Percentiles rank a stretch among this genome's conserved stretches.
phyloP scores from a whole-genome alignment of 2,797 vertebrate species.

The Hozukius guyotensis region DNA sequence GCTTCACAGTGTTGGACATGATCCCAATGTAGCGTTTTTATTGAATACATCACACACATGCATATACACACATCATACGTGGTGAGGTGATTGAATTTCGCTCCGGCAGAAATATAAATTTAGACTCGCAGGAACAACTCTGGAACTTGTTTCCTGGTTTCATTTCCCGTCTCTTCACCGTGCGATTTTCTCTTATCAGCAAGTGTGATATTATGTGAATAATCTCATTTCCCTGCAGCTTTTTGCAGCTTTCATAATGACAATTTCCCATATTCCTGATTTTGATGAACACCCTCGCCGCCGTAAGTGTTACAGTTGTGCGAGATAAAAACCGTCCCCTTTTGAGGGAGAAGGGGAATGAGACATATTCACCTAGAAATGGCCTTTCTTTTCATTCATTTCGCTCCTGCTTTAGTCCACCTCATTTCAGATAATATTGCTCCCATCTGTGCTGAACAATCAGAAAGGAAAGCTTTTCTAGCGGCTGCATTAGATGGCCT shows the following conservation, averaged over 20 bases:
- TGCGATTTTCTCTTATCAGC: slow-evolving; percentile 63
- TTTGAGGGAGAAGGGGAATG: slow-evolving; percentile 34
- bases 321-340: slow-evolving; percentile 33
- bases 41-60: neutral
- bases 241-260: slow-evolving; percentile 60
- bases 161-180: slow-evolving; percentile 65
- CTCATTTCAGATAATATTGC: slow-evolving; percentile 69
- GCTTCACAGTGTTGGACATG: slow-evolving; percentile 8
- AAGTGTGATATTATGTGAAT: slow-evolving; percentile 58
- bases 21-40: neutral
- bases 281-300: slow-evolving; percentile 49
- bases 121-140: slow-evolving; percentile 54
- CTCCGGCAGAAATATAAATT: slow-evolving; percentile 53
- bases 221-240: slow-evolving; percentile 58
- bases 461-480: slow-evolving; percentile 55
- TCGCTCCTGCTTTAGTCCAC: slow-evolving; percentile 49
- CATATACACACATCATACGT: neutral
- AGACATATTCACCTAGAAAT: slow-evolving; percentile 65
- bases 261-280: slow-evolving; percentile 55
- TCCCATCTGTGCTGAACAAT: slow-evolving; percentile 75
- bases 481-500: slow-evolving; percentile 61
- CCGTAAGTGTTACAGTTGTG: slow-evolving; percentile 30
- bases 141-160: slow-evolving; percentile 69
- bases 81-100: slow-evolving; percentile 43
- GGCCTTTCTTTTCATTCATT: slow-evolving; percentile 55